Conservation (phyloP, 2,113 vertebrate species). For the Gadus macrocephalus region DNA sequence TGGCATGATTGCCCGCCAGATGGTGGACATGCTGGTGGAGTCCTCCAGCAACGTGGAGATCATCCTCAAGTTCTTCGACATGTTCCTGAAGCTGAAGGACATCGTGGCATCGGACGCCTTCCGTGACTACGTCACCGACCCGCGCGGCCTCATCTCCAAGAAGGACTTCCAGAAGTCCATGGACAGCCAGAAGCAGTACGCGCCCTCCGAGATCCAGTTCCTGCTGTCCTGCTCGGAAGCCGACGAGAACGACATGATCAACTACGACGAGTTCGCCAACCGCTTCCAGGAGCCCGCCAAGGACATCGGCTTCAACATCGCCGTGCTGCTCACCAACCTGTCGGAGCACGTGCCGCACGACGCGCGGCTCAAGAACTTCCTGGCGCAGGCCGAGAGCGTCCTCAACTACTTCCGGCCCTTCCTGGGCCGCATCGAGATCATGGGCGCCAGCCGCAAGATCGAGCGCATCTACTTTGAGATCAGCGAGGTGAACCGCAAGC, state of each 20-base stretch:
- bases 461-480: conserved; percentile 98
- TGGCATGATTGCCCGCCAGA: conserved; percentile 93
- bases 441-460: conserved; percentile 89
- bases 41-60: conserved; percentile 97
- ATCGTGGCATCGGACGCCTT: conserved; percentile 93
- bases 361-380: conserved; percentile 82
- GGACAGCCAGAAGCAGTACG: conserved; percentile 97
- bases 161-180: conserved; percentile 98
- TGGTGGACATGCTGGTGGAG: conserved; percentile 98
- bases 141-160: conserved; percentile 92
- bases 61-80: conserved; percentile 98
- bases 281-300: conserved; percentile 93
- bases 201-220: conserved; percentile 89
- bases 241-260: conserved; percentile 96
- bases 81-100: conserved; percentile 97
- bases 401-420: conserved; percentile 92
- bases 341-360: conserved; percentile 93
- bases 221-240: conserved; percentile 92
- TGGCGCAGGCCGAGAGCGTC: conserved; percentile 85
- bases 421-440: conserved; percentile 92
- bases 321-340: conserved; percentile 90
- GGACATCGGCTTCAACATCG: conserved; percentile 96
- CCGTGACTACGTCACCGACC: conserved; percentile 86
- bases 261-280: conserved; percentile 87
- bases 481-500: conserved; percentile 88